Percentiles rank a stretch among this genome's conserved stretches.
phyloP scores from a whole-genome alignment of 1,140 invertebrate species.

The Drosophila mauritiana region DNA sequence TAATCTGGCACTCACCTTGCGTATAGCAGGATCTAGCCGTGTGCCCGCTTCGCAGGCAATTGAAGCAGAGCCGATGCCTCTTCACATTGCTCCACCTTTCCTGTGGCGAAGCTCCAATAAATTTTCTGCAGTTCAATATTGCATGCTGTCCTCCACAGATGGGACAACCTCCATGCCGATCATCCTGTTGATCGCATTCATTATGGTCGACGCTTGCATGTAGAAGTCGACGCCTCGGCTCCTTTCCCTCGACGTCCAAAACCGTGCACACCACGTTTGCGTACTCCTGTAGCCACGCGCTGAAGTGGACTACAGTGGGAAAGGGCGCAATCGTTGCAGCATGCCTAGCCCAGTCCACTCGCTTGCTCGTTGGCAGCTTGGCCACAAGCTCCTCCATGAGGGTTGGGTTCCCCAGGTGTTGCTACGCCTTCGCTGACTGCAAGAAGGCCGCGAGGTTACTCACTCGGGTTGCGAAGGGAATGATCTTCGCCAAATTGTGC shows the following conservation, averaged over 20 bases:
- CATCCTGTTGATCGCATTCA: background rate
- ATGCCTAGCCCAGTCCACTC: no score
- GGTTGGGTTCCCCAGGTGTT: background rate
- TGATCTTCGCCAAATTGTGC: no score
- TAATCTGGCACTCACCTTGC: background rate
- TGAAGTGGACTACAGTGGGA: no score
- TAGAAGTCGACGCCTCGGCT: background rate
- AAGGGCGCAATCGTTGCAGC: no score
- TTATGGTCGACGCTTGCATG: background rate
- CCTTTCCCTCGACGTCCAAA: background rate
- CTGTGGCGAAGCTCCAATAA: background rate
- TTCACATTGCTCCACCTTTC: background rate
- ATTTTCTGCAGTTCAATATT: background rate
- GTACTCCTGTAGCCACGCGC: background rate
- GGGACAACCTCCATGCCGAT: background rate
- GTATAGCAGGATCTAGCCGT: no score
- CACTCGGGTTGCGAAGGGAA: no score
- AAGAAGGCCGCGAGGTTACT: no score
- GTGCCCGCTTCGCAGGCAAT: no score
- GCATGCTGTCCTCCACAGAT: background rate
- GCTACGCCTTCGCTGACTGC: background rate
- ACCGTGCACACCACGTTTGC: background rate
- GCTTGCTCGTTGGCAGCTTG: constrained; percentile 1
- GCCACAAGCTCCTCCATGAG: no score
- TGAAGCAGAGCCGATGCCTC: background rate